These are phyloP conservation scores for Chromis chromis DNA, from an alignment of 2,797 vertebrate genomes.

Conservation along the genomic window DNA sequence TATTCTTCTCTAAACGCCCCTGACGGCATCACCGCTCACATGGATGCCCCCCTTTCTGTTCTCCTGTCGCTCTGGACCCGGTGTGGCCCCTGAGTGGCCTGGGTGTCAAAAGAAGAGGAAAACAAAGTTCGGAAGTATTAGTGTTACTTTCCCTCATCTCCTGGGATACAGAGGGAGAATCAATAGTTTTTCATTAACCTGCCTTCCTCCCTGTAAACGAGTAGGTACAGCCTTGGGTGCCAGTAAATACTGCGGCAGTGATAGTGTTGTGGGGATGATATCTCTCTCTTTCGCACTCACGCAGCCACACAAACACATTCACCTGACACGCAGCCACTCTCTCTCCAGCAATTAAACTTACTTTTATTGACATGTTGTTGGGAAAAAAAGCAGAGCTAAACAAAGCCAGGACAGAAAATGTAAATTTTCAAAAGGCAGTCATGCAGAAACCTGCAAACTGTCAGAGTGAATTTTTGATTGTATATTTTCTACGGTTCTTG, in stretches of 20 bases:
- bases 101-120: slow-evolving; percentile 44
- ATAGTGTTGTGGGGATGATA: slow-evolving; percentile 10
- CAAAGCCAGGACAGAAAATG: not conserved
- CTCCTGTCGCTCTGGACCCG: slow-evolving; percentile 9
- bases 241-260: slow-evolving; percentile 47
- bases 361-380: slow-evolving; percentile 9
- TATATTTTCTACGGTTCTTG: not conserved
- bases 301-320: slow-evolving; percentile 8
- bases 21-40: slow-evolving; percentile 52
- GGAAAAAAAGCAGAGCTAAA: not conserved
- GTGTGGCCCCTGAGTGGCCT: slow-evolving; percentile 9
- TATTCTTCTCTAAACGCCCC: slow-evolving; percentile 47
- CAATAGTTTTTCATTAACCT: slow-evolving; percentile 82
- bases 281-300: slow-evolving; percentile 23
- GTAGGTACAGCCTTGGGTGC: slow-evolving; percentile 38
- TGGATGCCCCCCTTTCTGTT: slow-evolving; percentile 18
- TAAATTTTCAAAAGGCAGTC: not conserved
- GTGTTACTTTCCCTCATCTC: slow-evolving; percentile 66
- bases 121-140: slow-evolving; percentile 73
- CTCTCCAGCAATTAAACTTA: not conserved
- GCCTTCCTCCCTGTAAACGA: slow-evolving; percentile 63
- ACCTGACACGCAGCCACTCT: not conserved
- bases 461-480: no score
- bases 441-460: not conserved
- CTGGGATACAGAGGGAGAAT: slow-evolving; percentile 60